Conservation (phyloP, 2,888 invertebrate species). For the Noctua janthina region DNA sequence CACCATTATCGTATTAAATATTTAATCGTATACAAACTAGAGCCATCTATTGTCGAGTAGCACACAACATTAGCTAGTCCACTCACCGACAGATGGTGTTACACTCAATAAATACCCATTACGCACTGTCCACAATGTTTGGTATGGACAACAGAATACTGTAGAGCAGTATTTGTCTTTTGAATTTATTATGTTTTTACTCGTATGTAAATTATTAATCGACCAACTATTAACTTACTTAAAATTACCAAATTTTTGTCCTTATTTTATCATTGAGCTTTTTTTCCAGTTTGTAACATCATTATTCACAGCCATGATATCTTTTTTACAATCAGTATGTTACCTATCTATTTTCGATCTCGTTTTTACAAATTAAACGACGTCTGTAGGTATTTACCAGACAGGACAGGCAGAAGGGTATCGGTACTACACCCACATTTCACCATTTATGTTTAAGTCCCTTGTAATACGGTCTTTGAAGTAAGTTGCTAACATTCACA, state of each 20-base stretch:
- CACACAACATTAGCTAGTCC: constrained; percentile 54
- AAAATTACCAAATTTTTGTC: neutral
- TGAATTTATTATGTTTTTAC: neutral
- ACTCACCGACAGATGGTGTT: constrained; percentile 62
- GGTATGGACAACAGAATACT: constrained; percentile 41
- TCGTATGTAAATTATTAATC: neutral
- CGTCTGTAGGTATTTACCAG: neutral
- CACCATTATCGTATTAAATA: constrained; percentile 40
- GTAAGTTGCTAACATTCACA: neutral
- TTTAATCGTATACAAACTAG: constrained; percentile 47
- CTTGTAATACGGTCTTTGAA: neutral
- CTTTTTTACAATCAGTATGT: neutral
- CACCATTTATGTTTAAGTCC: neutral
- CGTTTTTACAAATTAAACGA: neutral
- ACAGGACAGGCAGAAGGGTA: neutral
- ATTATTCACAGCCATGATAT: neutral
- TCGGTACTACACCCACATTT: neutral
- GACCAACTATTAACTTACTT: neutral
- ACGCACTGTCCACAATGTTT: constrained; percentile 38
- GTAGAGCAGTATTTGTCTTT: neutral
- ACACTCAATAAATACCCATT: constrained; percentile 58
- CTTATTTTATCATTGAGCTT: neutral
- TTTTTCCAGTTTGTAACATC: neutral
- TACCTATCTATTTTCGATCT: neutral
- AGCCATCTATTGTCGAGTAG: constrained; percentile 59